Evolutionary conservation across 2,888 invertebrate species (phyloP).

Genomic region (Autographa gamma): DNA sequence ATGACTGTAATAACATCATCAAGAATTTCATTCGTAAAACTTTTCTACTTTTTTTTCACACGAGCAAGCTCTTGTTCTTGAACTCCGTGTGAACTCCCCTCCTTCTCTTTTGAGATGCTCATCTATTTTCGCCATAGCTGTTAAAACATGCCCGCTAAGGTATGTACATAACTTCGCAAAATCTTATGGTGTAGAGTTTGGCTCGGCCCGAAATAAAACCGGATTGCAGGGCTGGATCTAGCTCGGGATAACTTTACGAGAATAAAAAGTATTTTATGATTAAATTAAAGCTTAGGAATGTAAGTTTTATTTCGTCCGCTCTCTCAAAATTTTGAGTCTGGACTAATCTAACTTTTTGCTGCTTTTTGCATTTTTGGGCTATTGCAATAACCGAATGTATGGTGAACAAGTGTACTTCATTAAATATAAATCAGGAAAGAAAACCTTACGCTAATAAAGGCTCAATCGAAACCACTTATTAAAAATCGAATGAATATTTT

Average conservation of each 20-base stretch:
- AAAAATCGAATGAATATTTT: no score
- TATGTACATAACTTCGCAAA: slow-evolving; percentile 53
- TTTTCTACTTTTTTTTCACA: no score
- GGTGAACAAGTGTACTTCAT: no score
- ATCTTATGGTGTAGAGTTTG: slow-evolving; percentile 53
- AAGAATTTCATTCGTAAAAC: no score
- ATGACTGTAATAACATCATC: neutral
- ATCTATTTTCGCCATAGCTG: slow-evolving; percentile 52
- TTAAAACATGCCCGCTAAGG: slow-evolving; percentile 45
- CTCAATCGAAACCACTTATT: no score
- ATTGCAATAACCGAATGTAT: no score
- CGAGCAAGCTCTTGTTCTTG: neutral
- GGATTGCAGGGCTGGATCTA: slow-evolving; percentile 46
- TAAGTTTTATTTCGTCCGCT: neutral
- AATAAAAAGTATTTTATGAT: neutral
- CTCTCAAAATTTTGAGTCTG: neutral
- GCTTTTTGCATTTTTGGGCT: neutral
- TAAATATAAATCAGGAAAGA: no score
- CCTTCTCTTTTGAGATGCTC: slow-evolving; percentile 24
- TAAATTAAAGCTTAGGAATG: neutral
- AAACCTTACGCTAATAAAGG: no score
- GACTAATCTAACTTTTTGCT: neutral
- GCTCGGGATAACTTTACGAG: neutral
- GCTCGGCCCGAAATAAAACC: slow-evolving; percentile 55
- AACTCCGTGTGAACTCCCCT: slow-evolving; percentile 38